Percentiles rank a stretch among this genome's conserved stretches.
Evolutionary conservation across 2,113 vertebrate species (phyloP).

Genomic region (Pogonocichla stellata): DNA sequence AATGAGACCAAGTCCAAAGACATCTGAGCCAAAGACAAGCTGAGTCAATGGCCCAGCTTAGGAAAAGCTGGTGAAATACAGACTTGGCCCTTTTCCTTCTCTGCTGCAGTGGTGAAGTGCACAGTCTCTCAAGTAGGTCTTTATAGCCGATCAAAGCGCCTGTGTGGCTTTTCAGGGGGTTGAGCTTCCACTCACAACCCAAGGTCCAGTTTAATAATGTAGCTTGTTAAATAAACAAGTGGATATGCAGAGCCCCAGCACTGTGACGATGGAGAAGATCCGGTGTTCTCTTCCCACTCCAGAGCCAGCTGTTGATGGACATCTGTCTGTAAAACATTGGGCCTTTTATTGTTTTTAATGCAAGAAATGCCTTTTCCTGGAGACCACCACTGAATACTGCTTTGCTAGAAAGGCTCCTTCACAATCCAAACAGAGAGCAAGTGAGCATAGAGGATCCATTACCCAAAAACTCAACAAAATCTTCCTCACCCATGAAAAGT

Average conservation of each 20-base stretch:
- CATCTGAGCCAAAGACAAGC: neutral
- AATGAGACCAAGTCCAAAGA: neutral
- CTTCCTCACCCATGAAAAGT: conserved; percentile 54
- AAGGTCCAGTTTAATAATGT: conserved; percentile 53
- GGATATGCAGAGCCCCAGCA: conserved; percentile 15
- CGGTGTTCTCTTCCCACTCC: conserved; percentile 54
- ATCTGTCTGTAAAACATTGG: conserved; percentile 65
- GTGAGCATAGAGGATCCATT: conserved; percentile 68
- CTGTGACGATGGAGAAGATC: conserved; percentile 65
- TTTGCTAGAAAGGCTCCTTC: conserved; percentile 47
- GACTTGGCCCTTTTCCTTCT: neutral
- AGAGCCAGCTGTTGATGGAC: conserved; percentile 59
- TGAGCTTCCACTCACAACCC: conserved; percentile 39
- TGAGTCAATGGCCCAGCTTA: neutral
- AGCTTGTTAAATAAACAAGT: conserved; percentile 67
- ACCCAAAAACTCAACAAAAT: conserved; percentile 64
- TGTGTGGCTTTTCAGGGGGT: conserved; percentile 14
- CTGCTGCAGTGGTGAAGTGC: neutral
- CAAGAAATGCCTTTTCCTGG: conserved; percentile 61
- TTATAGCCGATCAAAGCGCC: conserved; percentile 13
- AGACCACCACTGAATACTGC: conserved; percentile 59
- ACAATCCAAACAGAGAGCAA: conserved; percentile 66
- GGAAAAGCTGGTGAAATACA: conserved; percentile 42
- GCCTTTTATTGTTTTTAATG: conserved; percentile 63
- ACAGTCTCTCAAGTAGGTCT: neutral